Percentiles rank a stretch among this genome's conserved stretches.
Conservation (phyloP, 2,888 invertebrate species). For the Mimas tiliae region DNA sequence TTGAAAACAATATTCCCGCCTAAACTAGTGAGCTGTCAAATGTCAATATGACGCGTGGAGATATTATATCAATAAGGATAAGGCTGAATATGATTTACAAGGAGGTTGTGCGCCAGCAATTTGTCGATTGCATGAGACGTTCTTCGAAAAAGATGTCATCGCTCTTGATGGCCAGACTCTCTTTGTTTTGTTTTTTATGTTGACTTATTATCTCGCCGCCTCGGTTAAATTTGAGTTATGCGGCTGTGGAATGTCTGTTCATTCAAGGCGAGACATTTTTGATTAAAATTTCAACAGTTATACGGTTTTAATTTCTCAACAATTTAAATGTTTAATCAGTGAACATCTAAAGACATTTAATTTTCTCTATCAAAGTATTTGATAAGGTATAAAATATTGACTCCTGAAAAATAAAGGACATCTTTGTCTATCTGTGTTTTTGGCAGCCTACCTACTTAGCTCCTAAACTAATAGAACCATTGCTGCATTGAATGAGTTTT, state of each 20-base stretch:
- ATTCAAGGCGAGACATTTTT: conserved; percentile 43
- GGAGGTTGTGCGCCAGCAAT: conserved; percentile 19
- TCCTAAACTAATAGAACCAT: too few relatives aligned
- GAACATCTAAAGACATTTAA: background rate
- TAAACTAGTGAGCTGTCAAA: conserved; percentile 28
- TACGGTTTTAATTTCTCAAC: conserved; percentile 34
- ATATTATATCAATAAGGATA: background rate
- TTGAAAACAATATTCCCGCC: conserved; percentile 36
- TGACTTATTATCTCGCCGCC: conserved; percentile 54
- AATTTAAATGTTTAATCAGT: background rate
- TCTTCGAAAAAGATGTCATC: conserved; percentile 49
- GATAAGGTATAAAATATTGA: background rate
- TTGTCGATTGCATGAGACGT: conserved; percentile 37
- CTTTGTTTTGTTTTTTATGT: conserved; percentile 49
- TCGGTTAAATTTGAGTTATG: conserved; percentile 59
- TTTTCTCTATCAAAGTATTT: background rate
- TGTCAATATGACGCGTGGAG: background rate
- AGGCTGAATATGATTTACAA: conserved; percentile 8
- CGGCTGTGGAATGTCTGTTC: conserved; percentile 33
- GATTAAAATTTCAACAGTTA: conserved; percentile 42
- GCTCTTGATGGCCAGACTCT: conserved; percentile 35
- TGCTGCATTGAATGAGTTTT: too few relatives aligned
- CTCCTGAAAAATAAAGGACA: too few relatives aligned
- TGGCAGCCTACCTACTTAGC: too few relatives aligned
- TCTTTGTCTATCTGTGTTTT: too few relatives aligned